Percentiles rank a stretch among this genome's conserved stretches.
phyloP scores from a whole-genome alignment of 1,140 invertebrate species.

The Magallana ariakensis region DNA sequence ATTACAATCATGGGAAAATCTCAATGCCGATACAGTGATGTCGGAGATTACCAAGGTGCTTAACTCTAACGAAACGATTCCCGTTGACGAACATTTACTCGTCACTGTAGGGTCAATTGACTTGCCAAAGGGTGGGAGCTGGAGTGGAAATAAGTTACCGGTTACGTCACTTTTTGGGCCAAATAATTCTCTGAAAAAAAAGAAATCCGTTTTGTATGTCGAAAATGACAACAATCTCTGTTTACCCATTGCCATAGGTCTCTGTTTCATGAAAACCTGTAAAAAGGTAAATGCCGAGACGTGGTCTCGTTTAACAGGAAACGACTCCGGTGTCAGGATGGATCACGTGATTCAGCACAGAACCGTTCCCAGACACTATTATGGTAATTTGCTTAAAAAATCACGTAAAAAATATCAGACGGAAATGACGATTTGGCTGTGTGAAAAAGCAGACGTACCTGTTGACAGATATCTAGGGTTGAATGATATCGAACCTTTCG shows the following conservation, averaged over 20 bases:
- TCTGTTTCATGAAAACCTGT: constrained; percentile 44
- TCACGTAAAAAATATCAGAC: not conserved
- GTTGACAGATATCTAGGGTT: constrained; percentile 7
- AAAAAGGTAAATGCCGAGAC: constrained; percentile 17
- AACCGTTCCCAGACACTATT: constrained; percentile 35
- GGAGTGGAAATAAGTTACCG: constrained; percentile 14
- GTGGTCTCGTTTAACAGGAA: constrained; percentile 28
- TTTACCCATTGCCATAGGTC: constrained; percentile 28
- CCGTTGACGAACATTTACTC: constrained; percentile 25
- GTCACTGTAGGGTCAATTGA: constrained; percentile 36
- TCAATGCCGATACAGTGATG: constrained; percentile 39
- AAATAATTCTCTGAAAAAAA: constrained; percentile 15
- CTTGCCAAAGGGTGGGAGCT: not conserved
- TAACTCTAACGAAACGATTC: constrained; percentile 41
- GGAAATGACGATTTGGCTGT: constrained; percentile 11
- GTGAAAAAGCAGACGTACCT: not conserved
- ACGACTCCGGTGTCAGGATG: not conserved
- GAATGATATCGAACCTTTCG: constrained; percentile 38
- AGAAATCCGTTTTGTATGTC: not conserved
- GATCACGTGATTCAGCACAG: constrained; percentile 25
- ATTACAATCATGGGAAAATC: constrained; percentile 34
- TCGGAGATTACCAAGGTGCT: constrained; percentile 40
- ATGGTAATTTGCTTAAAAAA: constrained; percentile 26
- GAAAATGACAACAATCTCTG: constrained; percentile 27
- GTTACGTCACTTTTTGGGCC: constrained; percentile 33